These are phyloP conservation scores for Labeo rohita DNA, from an alignment of 2,113 vertebrate genomes.

Conservation along the genomic window DNA sequence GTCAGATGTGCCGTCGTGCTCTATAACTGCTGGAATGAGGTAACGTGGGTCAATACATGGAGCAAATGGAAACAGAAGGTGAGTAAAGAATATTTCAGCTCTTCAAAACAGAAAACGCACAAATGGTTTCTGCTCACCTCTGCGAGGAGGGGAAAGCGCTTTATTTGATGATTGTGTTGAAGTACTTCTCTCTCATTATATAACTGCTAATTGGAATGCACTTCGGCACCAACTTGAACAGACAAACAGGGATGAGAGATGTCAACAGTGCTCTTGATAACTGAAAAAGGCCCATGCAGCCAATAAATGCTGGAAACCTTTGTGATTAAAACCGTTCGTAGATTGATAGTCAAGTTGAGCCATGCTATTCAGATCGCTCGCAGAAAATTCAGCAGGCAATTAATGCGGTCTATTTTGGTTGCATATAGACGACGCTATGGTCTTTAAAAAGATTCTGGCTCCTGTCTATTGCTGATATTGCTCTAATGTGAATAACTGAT, in stretches of 20 bases:
- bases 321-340: slow-evolving; percentile 5
- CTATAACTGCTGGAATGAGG: slow-evolving; percentile 48
- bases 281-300: slow-evolving; percentile 18
- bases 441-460: not conserved
- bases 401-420: not conserved
- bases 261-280: slow-evolving; percentile 51
- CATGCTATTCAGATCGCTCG: slow-evolving; percentile 25
- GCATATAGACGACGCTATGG: not conserved
- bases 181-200: slow-evolving; percentile 44
- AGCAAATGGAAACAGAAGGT: slow-evolving; percentile 4
- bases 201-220: slow-evolving; percentile 58
- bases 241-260: slow-evolving; percentile 48
- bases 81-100: slow-evolving; percentile 4
- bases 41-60: slow-evolving; percentile 44
- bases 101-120: not conserved
- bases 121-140: slow-evolving; percentile 3
- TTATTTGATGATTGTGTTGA: not conserved
- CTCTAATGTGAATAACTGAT: not conserved
- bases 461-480: not conserved
- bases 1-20: slow-evolving; percentile 48
- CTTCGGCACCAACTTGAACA: slow-evolving; percentile 40
- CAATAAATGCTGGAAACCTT: slow-evolving; percentile 48
- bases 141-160: slow-evolving; percentile 14
- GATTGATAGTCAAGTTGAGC: slow-evolving; percentile 38
- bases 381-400: slow-evolving; percentile 27